phyloP scores from a whole-genome alignment of 2,888 invertebrate species.

The Latrodectus hesperus region DNA sequence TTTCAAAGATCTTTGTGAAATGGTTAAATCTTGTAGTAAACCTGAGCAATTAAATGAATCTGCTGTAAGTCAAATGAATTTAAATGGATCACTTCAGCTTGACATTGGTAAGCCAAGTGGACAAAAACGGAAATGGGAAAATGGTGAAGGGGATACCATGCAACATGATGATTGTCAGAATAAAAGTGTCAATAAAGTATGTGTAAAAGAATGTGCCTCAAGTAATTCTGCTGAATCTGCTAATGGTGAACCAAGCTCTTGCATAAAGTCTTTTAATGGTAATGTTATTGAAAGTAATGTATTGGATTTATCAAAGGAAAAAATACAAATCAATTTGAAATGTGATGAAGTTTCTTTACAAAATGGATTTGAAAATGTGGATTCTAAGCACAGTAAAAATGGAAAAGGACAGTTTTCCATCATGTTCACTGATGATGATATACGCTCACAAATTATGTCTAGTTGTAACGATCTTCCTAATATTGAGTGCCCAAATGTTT shows the following conservation, averaged over 20 bases:
- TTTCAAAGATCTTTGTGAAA: slow-evolving; percentile 71
- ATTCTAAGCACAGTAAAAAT: slow-evolving; percentile 18
- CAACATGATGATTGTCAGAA: slow-evolving; percentile 23
- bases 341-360: slow-evolving; percentile 20
- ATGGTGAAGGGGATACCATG: slow-evolving; percentile 41
- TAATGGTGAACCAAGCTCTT: background rate
- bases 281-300: slow-evolving; percentile 3
- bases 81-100: slow-evolving; percentile 31
- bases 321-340: background rate
- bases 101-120: slow-evolving; percentile 59
- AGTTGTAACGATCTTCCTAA: slow-evolving; percentile 56
- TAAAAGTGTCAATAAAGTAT: slow-evolving; percentile 41
- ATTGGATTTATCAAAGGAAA: background rate
- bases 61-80: slow-evolving; percentile 29
- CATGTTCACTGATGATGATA: slow-evolving; percentile 62
- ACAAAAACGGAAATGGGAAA: slow-evolving; percentile 62
- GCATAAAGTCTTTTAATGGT: slow-evolving; percentile 11
- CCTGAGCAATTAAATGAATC: slow-evolving; percentile 31
- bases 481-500: slow-evolving; percentile 74
- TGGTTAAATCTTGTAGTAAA: slow-evolving; percentile 61
- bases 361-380: slow-evolving; percentile 21
- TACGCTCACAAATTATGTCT: slow-evolving; percentile 61
- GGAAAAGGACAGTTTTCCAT: slow-evolving; percentile 50
- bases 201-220: slow-evolving; percentile 27
- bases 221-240: slow-evolving; percentile 24